Evolutionary conservation across 2,113 vertebrate genomes (phyloP).

Genomic region (Gobiocypris rarus): DNA sequence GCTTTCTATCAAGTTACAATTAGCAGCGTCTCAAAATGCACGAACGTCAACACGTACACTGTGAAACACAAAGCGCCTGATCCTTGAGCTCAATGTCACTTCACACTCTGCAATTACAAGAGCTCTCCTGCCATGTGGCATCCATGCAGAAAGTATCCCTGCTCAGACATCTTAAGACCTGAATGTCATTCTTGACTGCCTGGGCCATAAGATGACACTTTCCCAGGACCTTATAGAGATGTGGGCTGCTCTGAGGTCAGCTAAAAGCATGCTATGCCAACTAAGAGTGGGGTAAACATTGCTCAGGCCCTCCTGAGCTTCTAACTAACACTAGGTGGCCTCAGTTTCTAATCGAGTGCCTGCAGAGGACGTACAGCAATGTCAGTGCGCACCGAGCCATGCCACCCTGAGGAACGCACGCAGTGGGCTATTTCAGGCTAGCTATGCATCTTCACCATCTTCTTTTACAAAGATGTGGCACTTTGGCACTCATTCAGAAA

Average conservation of each 20-base stretch:
- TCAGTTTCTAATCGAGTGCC: conserved; percentile 4
- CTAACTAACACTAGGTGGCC: conserved; percentile 40
- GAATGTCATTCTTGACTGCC: conserved; percentile 49
- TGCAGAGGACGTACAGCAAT: conserved; percentile 18
- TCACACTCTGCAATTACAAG: conserved; percentile 63
- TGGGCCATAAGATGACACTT: conserved; percentile 42
- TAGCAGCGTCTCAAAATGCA: not conserved
- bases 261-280: conserved; percentile 15
- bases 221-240: conserved; percentile 43
- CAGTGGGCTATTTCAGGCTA: conserved; percentile 21
- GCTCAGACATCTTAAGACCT: conserved; percentile 52
- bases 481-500: not conserved
- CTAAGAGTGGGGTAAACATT: not conserved
- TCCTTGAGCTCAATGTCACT: conserved; percentile 63
- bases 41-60: conserved; percentile 3
- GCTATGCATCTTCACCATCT: conserved; percentile 10
- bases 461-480: conserved; percentile 2
- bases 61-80: conserved; percentile 39
- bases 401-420: not conserved
- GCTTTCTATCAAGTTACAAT: conserved; percentile 53
- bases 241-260: conserved; percentile 46
- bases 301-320: conserved; percentile 4
- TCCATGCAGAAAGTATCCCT: conserved; percentile 68
- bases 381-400: not conserved
- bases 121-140: conserved; percentile 59